Evolutionary conservation across 2,888 invertebrate species (phyloP).

Genomic region (Anoncus sp.): DNA sequence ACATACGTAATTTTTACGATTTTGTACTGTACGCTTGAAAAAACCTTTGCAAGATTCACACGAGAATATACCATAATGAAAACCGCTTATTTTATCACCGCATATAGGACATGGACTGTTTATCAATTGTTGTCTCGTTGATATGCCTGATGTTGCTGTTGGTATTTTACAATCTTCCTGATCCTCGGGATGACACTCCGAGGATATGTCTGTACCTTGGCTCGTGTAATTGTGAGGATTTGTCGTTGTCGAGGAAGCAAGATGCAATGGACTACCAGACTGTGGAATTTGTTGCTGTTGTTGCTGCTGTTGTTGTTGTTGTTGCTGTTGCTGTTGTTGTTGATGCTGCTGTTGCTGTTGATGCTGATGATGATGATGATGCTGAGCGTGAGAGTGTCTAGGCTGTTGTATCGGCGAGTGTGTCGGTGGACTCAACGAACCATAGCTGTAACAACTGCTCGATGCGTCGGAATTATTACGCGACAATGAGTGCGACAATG

Average conservation of each 20-base stretch:
- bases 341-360: constrained; percentile 81
- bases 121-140: constrained; percentile 92
- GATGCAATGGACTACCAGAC: constrained; percentile 84
- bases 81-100: constrained; percentile 97
- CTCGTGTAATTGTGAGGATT: constrained; percentile 73
- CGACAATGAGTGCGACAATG: constrained; percentile 92
- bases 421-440: constrained; percentile 87
- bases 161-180: constrained; percentile 77
- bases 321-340: constrained; percentile 81
- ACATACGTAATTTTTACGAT: constrained; percentile 98
- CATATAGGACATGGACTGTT: constrained; percentile 98
- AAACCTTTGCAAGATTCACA: constrained; percentile 99
- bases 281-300: constrained; percentile 83
- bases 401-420: constrained; percentile 92
- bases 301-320: constrained; percentile 79
- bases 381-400: constrained; percentile 82
- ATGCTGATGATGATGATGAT: constrained; percentile 66
- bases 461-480: constrained; percentile 96
- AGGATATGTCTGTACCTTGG: constrained; percentile 76
- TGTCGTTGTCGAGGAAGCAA: constrained; percentile 77
- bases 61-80: constrained; percentile 99
- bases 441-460: constrained; percentile 94
- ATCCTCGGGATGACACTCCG: constrained; percentile 73
- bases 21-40: constrained; percentile 99
- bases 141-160: constrained; percentile 90